Percentiles rank a stretch among this genome's conserved stretches.
These are phyloP conservation scores for Elephantulus edwardii DNA, from an alignment of 2,113 vertebrate species.

Conservation along the genomic window DNA sequence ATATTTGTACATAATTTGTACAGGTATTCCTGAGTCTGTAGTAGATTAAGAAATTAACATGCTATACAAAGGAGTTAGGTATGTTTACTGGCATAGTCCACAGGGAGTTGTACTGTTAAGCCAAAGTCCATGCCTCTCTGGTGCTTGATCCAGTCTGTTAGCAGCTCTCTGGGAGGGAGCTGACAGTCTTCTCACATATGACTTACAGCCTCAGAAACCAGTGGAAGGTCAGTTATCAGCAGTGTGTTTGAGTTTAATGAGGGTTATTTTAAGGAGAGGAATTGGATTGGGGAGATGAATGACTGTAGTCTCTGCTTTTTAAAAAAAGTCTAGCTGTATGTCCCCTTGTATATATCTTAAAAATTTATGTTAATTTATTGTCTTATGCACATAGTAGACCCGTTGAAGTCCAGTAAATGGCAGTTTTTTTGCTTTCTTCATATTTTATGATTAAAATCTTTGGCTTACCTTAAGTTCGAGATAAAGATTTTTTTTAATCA, in stretches of 20 bases:
- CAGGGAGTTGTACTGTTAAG: too few species aligned
- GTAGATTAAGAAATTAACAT: constrained; percentile 3
- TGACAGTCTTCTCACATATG: too few species aligned
- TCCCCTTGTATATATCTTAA: background rate
- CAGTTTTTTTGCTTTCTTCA: background rate
- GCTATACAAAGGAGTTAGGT: background rate
- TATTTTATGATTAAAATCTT: background rate
- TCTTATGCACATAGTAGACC: background rate
- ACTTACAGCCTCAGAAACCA: too few species aligned
- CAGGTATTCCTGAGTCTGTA: background rate
- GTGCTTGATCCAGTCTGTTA: too few species aligned
- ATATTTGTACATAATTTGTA: background rate
- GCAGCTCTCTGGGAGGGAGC: too few species aligned
- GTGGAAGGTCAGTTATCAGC: too few species aligned
- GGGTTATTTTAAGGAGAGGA: too few species aligned
- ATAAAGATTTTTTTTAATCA: constrained; percentile 26
- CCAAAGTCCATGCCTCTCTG: too few species aligned
- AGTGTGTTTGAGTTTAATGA: too few species aligned
- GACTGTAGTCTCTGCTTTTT: constrained; percentile 8
- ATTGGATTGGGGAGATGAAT: background rate
- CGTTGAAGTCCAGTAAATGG: background rate
- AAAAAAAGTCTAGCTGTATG: background rate
- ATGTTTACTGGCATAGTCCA: too few species aligned
- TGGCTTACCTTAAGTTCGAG: constrained; percentile 37
- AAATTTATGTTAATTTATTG: background rate